These are phyloP conservation scores for Mobula birostris DNA, from an alignment of 2,113 vertebrate species.

Conservation along the genomic window DNA sequence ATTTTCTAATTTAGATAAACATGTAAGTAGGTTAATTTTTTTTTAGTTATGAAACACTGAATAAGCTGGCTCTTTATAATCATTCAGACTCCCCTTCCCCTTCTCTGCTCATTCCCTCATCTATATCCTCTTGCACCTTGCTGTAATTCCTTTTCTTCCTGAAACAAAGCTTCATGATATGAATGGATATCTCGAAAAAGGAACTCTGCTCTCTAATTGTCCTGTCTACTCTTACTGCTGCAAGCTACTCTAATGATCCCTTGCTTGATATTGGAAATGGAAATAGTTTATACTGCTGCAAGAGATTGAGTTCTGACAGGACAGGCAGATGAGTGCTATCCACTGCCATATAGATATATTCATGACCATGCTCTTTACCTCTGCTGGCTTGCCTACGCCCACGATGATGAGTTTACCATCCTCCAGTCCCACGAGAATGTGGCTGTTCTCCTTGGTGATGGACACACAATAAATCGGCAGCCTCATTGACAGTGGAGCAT, in stretches of 20 bases:
- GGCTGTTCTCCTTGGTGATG: slow-evolving; percentile 87
- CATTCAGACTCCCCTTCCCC: background rate
- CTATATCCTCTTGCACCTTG: background rate
- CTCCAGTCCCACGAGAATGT: slow-evolving; percentile 84
- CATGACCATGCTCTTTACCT: slow-evolving; percentile 83
- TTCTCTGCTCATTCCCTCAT: background rate
- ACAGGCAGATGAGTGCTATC: slow-evolving; percentile 62
- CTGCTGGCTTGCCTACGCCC: slow-evolving; percentile 87
- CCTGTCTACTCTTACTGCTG: background rate
- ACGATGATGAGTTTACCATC: slow-evolving; percentile 95
- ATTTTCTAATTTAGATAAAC: background rate
- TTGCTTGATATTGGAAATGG: slow-evolving; percentile 56
- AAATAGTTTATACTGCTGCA: slow-evolving; percentile 66
- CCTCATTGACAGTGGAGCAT: slow-evolving; percentile 79
- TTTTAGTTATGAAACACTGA: background rate
- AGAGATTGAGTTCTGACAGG: slow-evolving; percentile 66
- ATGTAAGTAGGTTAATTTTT: background rate
- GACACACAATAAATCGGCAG: slow-evolving; percentile 81
- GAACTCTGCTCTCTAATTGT: background rate
- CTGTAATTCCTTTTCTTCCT: background rate
- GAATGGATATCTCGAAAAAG: background rate
- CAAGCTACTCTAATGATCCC: slow-evolving; percentile 43
- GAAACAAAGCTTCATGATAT: background rate
- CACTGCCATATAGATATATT: slow-evolving; percentile 73
- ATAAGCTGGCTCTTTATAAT: background rate